Evolutionary conservation across 1,140 invertebrate genomes (phyloP).

Genomic region (Drosophila sp.): DNA sequence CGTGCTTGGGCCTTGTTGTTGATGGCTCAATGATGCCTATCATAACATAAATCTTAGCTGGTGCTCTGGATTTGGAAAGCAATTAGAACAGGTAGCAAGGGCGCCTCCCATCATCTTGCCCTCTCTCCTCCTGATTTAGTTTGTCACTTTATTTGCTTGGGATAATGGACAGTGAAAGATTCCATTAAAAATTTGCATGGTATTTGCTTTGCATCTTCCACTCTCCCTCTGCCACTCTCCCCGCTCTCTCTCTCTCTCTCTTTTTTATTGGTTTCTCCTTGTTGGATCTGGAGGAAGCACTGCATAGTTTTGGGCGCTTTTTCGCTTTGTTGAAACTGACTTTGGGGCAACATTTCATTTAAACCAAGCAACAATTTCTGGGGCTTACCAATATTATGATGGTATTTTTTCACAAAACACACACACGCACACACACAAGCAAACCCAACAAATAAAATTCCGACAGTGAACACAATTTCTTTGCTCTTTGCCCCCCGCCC

Average conservation of each 20-base stretch:
- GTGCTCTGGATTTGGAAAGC: slow-evolving; percentile 70
- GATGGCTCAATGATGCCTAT: slow-evolving; percentile 74
- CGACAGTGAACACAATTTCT: slow-evolving; percentile 34
- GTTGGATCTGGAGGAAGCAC: background rate
- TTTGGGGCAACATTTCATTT: slow-evolving; percentile 14
- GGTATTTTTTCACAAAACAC: slow-evolving; percentile 3
- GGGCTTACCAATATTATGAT: slow-evolving; percentile 11
- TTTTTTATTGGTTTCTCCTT: slow-evolving; percentile 1
- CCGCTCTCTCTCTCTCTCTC: background rate
- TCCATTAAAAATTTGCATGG: slow-evolving; percentile 57
- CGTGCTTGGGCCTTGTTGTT: slow-evolving; percentile 28
- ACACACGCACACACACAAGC: background rate
- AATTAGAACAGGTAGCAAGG: slow-evolving; percentile 57
- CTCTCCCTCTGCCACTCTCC: background rate
- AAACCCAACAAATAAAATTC: slow-evolving; percentile 3
- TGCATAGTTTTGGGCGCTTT: slow-evolving; percentile 23
- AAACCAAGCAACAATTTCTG: slow-evolving; percentile 12
- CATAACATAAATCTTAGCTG: slow-evolving; percentile 71
- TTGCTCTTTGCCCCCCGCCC: background rate
- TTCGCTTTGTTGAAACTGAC: slow-evolving; percentile 6
- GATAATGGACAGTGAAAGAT: slow-evolving; percentile 56
- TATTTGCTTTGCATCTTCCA: slow-evolving; percentile 43
- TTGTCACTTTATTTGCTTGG: slow-evolving; percentile 71
- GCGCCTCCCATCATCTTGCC: background rate
- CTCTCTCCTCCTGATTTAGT: slow-evolving; percentile 17